Evolutionary conservation across 2,113 vertebrate genomes (phyloP), one percentile per base, ranked within the genome.

Genomic region (Neotoma lepida): DNA sequence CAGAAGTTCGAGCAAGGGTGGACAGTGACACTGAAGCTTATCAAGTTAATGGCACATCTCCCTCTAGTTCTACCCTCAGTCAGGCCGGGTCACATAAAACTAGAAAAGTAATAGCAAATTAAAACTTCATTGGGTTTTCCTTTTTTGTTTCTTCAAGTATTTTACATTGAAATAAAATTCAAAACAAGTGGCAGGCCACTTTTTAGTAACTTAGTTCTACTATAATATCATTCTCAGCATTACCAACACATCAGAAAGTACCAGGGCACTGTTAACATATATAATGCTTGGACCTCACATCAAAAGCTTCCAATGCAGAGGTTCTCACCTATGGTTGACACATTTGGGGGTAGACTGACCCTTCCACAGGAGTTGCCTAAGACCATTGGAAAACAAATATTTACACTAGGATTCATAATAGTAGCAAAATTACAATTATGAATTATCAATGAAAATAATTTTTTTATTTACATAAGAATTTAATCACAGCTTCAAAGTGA

Each of bases 101-200:
- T 61, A 94, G 35, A 5, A 80, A 74, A 87, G 18, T n/a, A 88
- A 70, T 14, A 85, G 49, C 49, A 90, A 80, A 81, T 81, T 81
- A 44, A 44, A 24, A 71, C 49, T 33, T 91, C 26, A 54, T 3
- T 91, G 74, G 3, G 87, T 81, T 80, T 88, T 89, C 44, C 13
- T 44, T 18, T 76, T 44, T 39, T 78, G 2, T 51, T 51, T 51
- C 49, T 91, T 91, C 46, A 90, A 88, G 14, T 35, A 46, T 54
- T 89, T 56, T 39, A 39, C 14, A 88, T 41, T 82, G 15, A 80
- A 61, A 49, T 41, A 64, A 89, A 94, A 66, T 73, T 71, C 76
- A 49, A 90, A 92, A 81, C 54, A 93, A 96, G 46, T 87, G 20
- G 2, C 20, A 81, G 4, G 20, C 20, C 30, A 74, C 0, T 46